Percentiles rank a stretch among this genome's conserved stretches.
Evolutionary conservation across 2,888 invertebrate genomes (phyloP).

Genomic region (Diarsia mendica): DNA sequence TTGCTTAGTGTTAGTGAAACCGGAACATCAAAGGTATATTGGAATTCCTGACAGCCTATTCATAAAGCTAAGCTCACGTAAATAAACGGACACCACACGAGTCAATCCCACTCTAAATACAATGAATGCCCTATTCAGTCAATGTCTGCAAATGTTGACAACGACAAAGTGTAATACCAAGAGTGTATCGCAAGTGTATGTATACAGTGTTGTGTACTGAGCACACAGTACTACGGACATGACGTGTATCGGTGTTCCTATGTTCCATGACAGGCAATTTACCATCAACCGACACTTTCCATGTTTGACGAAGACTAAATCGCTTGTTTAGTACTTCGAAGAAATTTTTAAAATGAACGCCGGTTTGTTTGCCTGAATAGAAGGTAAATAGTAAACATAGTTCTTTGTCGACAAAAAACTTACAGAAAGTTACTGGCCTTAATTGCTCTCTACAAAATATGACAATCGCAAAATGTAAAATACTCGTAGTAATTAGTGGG

Average conservation of each 20-base stretch:
- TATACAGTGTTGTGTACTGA: conserved; percentile 40
- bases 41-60: conserved; percentile 7
- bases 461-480: too few relatives aligned
- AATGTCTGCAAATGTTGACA: conserved; percentile 56
- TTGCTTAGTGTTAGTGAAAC: neutral
- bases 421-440: neutral
- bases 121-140: conserved; percentile 52
- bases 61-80: conserved; percentile 11
- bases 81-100: conserved; percentile 24
- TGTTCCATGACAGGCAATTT: conserved; percentile 52
- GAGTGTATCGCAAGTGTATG: conserved; percentile 41
- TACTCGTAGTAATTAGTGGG: too few relatives aligned
- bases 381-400: neutral
- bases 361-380: neutral
- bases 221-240: conserved; percentile 20
- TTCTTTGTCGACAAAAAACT: neutral
- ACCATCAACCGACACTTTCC: conserved; percentile 36
- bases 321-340: conserved; percentile 29
- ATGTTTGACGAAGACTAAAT: conserved; percentile 55
- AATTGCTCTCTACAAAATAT: too few relatives aligned
- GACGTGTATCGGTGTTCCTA: neutral
- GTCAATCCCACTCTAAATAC: conserved; percentile 27
- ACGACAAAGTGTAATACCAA: conserved; percentile 40
- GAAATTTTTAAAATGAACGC: conserved; percentile 17
- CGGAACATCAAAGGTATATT: neutral